Conservation (phyloP, 2,888 invertebrate genomes). For the Antheraea yamamai region DNA sequence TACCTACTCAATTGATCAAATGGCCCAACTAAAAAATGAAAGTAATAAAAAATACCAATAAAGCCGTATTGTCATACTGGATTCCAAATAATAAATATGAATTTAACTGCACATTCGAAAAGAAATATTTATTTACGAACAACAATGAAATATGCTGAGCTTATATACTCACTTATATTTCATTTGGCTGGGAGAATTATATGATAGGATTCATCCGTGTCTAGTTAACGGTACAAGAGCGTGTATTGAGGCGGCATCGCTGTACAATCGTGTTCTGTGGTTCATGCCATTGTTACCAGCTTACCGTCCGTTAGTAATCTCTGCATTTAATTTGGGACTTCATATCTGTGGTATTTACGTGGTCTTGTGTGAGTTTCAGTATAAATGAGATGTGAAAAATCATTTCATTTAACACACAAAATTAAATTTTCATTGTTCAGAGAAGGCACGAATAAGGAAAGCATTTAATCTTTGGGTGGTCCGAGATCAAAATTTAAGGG, state of each 20-base stretch:
- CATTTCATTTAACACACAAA: too few relatives aligned
- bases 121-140: neutral
- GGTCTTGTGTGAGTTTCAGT: neutral
- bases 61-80: neutral
- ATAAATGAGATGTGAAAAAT: neutral
- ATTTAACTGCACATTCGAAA: neutral
- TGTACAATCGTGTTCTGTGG: constrained; percentile 3
- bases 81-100: neutral
- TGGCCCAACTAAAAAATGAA: too few relatives aligned
- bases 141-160: neutral
- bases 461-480: too few relatives aligned
- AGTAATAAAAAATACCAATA: neutral
- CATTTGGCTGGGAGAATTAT: neutral
- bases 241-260: neutral
- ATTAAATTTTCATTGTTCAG: too few relatives aligned
- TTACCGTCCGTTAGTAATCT: neutral
- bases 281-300: neutral
- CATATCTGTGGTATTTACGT: neutral
- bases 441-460: too few relatives aligned
- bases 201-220: neutral
- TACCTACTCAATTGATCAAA: neutral
- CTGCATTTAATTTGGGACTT: neutral
- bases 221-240: neutral
- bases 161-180: neutral
- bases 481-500: too few relatives aligned